Base-by-base conservation (phyloP, 2,113 vertebrate species). In the Embiotoca jacksoni region DNA sequence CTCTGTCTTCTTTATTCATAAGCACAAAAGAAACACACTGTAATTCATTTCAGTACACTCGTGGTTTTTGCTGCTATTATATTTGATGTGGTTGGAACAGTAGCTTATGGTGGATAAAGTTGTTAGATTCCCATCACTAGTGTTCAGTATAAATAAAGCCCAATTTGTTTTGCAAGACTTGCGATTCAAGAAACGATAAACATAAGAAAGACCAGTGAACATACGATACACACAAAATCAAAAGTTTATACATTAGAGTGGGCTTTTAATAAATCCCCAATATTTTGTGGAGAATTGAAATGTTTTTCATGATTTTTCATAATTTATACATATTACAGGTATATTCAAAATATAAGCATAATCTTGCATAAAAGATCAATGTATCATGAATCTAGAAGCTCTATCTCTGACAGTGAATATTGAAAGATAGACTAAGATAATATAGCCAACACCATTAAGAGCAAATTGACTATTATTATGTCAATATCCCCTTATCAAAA, bases 391-490 rank as follows among this genome's bases (percentile, higher is more conserved):
- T 52, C 2, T 65, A 39, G 62, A 37, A 70, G 23, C 30, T 10
- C 30, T 16, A 4, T n/a, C 4, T n/a, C 31, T 11, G 11, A 13
- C 60, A 71, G n/a, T 72, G 66, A 66, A 71, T 15, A 50, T 41
- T 9, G 54, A 55, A 72, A 70, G 31, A 30, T 70, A 58, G 49
- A 75, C 58, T 61, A 23, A 49, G 39, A 31, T 30, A 39, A 61
- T 68, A 31, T 55, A 36, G 62, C 7, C 16, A 78, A 41, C 31
- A 14, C 6, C 23, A 32, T 57, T 60, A 46, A 70, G 32, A 67
- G 58, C 37, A 44, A 63, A 78, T 15, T 37, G 52, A n/a, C 30
- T 63, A 14, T 47, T 70, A 7, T 13, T 46, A 30, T 68, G 37
- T 31, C 36, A 77, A 0, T 16, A 2, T 7, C 46, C 55, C 15